Evolutionary conservation across 2,888 invertebrate genomes (phyloP).

Genomic region (Drosophila mettleri): DNA sequence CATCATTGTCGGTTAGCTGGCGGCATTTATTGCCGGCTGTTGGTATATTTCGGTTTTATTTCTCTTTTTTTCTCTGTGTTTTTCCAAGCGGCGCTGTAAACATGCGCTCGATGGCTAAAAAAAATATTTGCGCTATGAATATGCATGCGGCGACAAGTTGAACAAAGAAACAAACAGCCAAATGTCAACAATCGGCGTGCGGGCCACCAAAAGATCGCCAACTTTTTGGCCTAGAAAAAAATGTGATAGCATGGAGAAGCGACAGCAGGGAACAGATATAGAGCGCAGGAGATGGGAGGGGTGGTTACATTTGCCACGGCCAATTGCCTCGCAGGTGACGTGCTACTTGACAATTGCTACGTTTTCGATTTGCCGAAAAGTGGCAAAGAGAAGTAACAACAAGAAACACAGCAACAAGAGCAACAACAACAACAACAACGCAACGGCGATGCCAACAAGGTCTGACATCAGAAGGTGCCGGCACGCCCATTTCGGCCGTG

Average conservation of each 20-base stretch:
- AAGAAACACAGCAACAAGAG: slow-evolving; percentile 26
- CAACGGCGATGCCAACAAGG: slow-evolving; percentile 11
- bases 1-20: slow-evolving; percentile 61
- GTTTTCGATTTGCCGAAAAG: slow-evolving; percentile 75
- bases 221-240: slow-evolving; percentile 55
- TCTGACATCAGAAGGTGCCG: slow-evolving; percentile 57
- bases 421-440: slow-evolving; percentile 16
- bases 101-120: slow-evolving; percentile 14
- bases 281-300: too few relatives aligned
- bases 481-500: slow-evolving; percentile 72
- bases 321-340: slow-evolving; percentile 66
- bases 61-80: not conserved
- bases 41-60: not conserved
- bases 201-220: slow-evolving; percentile 46
- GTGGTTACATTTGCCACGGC: slow-evolving; percentile 46
- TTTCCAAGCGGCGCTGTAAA: slow-evolving; percentile 35
- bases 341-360: slow-evolving; percentile 79
- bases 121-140: slow-evolving; percentile 43
- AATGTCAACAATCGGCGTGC: slow-evolving; percentile 56
- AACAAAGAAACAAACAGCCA: slow-evolving; percentile 41
- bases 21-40: slow-evolving; percentile 35
- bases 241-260: not conserved
- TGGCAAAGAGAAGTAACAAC: slow-evolving; percentile 53
- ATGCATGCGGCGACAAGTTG: slow-evolving; percentile 45
- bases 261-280: not conserved